A percentile compares a stretch with the other conserved stretches of the same genome.
phyloP scores from a whole-genome alignment of 2,797 vertebrate species.

The Margarornis squamiger region DNA sequence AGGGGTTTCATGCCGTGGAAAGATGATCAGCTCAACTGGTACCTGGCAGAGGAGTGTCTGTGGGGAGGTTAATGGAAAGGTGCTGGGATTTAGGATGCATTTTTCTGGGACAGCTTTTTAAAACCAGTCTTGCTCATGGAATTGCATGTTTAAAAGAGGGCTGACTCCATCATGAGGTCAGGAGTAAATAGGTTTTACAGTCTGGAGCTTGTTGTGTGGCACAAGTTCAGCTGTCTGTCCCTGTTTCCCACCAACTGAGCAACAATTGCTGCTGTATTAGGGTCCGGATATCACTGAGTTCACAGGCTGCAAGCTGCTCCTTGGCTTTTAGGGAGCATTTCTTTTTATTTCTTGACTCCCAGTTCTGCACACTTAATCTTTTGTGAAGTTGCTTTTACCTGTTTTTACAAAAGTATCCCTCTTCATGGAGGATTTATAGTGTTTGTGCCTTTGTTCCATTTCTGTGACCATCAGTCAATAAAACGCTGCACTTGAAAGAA shows the following conservation, averaged over 20 bases:
- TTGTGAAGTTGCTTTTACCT: background rate
- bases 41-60: background rate
- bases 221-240: background rate
- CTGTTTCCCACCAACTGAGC: background rate
- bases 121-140: background rate
- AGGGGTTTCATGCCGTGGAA: fast-evolving
- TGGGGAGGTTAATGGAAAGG: fast-evolving
- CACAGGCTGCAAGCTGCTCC: background rate
- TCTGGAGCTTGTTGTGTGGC: background rate
- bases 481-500: background rate
- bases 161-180: background rate
- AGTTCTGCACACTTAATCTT: background rate
- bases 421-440: background rate
- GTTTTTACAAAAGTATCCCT: background rate
- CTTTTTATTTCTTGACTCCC: background rate
- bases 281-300: background rate
- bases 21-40: fast-evolving
- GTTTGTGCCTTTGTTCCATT: background rate
- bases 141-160: background rate
- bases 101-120: background rate
- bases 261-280: background rate
- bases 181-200: background rate
- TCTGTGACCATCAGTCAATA: background rate
- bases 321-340: background rate
- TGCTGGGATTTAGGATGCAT: background rate